Percentiles rank a stretch among this genome's conserved stretches.
phyloP scores from a whole-genome alignment of 2,113 vertebrate species.

The Nyctereutes procyonoides region DNA sequence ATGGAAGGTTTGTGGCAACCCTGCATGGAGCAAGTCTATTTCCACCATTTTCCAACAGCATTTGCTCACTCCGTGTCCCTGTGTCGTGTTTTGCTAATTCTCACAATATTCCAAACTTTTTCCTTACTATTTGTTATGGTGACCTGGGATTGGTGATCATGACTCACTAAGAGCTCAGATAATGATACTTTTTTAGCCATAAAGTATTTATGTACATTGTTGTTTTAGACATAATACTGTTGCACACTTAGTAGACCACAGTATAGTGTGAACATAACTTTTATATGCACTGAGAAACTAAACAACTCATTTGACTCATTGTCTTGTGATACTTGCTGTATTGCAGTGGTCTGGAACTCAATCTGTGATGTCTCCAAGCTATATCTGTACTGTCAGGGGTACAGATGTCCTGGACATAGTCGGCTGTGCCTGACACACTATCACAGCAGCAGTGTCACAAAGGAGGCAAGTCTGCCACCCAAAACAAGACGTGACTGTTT shows the following conservation, averaged over 20 bases:
- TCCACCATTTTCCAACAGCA: not conserved
- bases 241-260: not conserved
- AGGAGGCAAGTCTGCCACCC: not conserved
- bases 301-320: not conserved
- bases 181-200: not conserved
- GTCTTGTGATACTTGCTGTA: not conserved
- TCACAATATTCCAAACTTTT: not conserved
- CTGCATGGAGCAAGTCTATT: not conserved
- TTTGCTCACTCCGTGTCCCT: not conserved
- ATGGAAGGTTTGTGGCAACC: not conserved
- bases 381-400: not conserved
- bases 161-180: not conserved
- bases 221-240: not conserved
- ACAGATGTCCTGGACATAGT: fast-evolving
- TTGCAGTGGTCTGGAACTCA: not conserved
- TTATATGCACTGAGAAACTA: not conserved
- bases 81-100: not conserved
- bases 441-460: not conserved
- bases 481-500: not conserved
- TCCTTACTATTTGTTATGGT: not conserved
- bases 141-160: not conserved
- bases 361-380: not conserved
- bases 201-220: not conserved
- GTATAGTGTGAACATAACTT: not conserved
- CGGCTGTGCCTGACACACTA: not conserved